These are phyloP conservation scores for Ligdia adustata DNA, from an alignment of 2,888 invertebrate species.

Conservation along the genomic window DNA sequence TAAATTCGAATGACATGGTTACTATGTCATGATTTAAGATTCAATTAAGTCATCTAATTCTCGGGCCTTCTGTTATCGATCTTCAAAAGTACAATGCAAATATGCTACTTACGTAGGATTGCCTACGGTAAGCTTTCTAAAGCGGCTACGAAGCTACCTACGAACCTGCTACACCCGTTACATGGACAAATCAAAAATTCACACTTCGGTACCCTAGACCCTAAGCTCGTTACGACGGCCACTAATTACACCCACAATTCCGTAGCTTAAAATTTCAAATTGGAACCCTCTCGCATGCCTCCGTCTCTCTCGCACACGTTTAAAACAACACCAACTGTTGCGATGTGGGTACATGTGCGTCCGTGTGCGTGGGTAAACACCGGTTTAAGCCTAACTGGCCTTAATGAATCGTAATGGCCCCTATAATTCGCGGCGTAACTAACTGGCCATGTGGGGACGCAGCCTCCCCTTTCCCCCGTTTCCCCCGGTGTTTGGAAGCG, in stretches of 20 bases:
- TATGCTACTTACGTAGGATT: too few species aligned
- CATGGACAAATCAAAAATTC: conserved; percentile 58
- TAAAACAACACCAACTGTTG: conserved; percentile 72
- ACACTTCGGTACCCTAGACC: conserved; percentile 64
- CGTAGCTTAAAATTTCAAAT: conserved; percentile 73
- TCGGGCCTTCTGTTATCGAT: too few species aligned
- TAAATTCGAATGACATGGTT: too few species aligned
- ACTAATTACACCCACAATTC: conserved; percentile 76
- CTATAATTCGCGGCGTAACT: conserved; percentile 85
- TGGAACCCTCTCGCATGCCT: conserved; percentile 52
- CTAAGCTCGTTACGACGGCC: conserved; percentile 71
- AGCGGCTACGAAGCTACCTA: conserved; percentile 5
- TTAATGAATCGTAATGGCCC: conserved; percentile 86
- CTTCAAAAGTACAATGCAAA: not conserved
- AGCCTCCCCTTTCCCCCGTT: conserved; percentile 33
- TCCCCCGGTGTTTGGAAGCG: conserved; percentile 64
- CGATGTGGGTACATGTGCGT: conserved; percentile 50
- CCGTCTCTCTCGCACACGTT: conserved; percentile 57
- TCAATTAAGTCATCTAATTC: too few species aligned
- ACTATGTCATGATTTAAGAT: too few species aligned
- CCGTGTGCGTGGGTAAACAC: conserved; percentile 82
- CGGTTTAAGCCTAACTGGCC: conserved; percentile 85
- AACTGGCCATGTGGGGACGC: conserved; percentile 81
- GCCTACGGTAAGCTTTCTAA: not conserved
- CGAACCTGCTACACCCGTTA: conserved; percentile 24